A percentile compares a stretch with the other conserved stretches of the same genome.
These are phyloP conservation scores for Montipora cactus DNA, from an alignment of 64 coral and sea anemone genomes.

Conservation along the genomic window DNA sequence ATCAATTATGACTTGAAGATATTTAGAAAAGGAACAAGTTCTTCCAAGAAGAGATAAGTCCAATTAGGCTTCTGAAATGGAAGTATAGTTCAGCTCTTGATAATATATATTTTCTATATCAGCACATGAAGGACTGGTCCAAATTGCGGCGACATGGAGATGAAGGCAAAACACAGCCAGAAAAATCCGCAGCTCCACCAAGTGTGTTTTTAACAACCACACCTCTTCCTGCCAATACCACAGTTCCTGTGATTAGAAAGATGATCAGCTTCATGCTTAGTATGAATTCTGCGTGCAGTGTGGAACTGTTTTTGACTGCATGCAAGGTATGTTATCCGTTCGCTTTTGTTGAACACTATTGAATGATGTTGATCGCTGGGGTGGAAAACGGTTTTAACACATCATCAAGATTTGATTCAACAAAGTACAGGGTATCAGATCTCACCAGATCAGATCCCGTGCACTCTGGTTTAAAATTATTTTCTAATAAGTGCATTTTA, in stretches of 20 bases:
- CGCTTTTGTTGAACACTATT: too few relatives aligned
- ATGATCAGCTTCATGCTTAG: slow-evolving; percentile 83
- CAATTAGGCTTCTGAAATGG: background rate
- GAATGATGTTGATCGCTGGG: too few relatives aligned
- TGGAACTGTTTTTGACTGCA: slow-evolving; percentile 83
- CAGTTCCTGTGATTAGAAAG: slow-evolving; percentile 88
- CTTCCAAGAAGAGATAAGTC: too few relatives aligned
- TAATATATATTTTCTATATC: background rate
- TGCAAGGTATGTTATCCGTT: slow-evolving; percentile 79
- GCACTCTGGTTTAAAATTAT: too few relatives aligned
- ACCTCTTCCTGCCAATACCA: slow-evolving; percentile 53
- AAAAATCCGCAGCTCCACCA: slow-evolving; percentile 51
- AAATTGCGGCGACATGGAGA: slow-evolving; percentile 80
- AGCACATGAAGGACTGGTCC: slow-evolving; percentile 95
- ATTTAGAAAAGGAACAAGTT: too few relatives aligned
- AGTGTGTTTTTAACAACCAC: background rate
- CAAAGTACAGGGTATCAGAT: too few relatives aligned
- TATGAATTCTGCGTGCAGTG: slow-evolving; percentile 79
- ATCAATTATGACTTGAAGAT: too few relatives aligned
- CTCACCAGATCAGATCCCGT: too few relatives aligned
- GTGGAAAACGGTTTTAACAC: too few relatives aligned
- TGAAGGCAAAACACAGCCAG: slow-evolving; percentile 49
- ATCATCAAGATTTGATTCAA: too few relatives aligned
- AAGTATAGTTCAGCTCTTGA: background rate
- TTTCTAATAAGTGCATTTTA: too few relatives aligned